Conservation (phyloP, 2,888 invertebrate species). For the Chelonus formosanus region DNA sequence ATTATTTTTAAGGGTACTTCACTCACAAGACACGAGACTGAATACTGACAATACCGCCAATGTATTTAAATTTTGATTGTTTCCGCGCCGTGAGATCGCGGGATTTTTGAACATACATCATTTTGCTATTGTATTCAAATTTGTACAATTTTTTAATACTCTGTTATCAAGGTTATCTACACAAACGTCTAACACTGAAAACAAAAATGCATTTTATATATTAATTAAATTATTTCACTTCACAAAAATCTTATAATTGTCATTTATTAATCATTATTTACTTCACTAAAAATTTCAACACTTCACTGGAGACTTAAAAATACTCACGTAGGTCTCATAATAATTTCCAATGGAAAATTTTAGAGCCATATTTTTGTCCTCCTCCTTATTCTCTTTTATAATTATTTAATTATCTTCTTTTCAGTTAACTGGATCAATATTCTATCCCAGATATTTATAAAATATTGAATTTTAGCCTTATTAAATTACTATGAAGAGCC, state of each 20-base stretch:
- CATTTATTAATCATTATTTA: conserved; percentile 2
- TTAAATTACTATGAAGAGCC: conserved; percentile 7
- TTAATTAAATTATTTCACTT: not conserved
- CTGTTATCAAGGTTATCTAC: too few relatives aligned
- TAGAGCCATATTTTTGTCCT: conserved; percentile 51
- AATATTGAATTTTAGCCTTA: too few relatives aligned
- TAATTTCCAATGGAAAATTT: conserved; percentile 61
- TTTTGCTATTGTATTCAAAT: too few relatives aligned
- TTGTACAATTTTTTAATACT: too few relatives aligned
- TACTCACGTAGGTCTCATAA: conserved; percentile 63
- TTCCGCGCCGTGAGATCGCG: not conserved
- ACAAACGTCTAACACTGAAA: not conserved
- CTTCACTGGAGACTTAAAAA: not conserved
- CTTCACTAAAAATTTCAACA: not conserved
- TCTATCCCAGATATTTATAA: too few relatives aligned
- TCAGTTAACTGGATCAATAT: not conserved
- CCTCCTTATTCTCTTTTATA: conserved; percentile 16
- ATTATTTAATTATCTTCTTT: not conserved
- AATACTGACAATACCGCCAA: not conserved
- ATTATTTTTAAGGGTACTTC: not conserved
- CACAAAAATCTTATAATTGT: not conserved
- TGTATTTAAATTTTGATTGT: conserved; percentile 4
- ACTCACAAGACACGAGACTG: conserved; percentile 1
- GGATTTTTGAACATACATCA: not conserved
- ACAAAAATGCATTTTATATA: not conserved